These are phyloP conservation scores for Pseudomyrmex dendroicus DNA, from an alignment of 1,140 invertebrate genomes.

Conservation along the genomic window DNA sequence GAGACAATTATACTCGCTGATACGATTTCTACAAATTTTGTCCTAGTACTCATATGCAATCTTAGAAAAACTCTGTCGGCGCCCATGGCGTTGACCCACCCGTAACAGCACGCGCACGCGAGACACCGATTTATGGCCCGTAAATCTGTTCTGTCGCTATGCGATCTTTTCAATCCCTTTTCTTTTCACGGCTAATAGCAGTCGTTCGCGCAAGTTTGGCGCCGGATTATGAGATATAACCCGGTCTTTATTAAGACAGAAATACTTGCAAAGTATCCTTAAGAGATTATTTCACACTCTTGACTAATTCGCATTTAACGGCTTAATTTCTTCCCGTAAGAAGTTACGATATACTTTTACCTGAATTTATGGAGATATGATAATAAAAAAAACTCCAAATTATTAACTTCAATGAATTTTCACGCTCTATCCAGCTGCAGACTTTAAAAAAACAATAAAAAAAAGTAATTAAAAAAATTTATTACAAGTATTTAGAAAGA, in stretches of 20 bases:
- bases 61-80: slow-evolving; percentile 34
- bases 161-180: no score
- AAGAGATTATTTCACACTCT: not conserved
- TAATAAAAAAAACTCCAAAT: not conserved
- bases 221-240: no score
- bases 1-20: not conserved
- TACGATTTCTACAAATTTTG: not conserved
- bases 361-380: not conserved
- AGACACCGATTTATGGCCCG: not conserved
- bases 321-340: not conserved
- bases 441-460: not conserved
- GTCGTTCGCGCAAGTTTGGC: no score
- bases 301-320: slow-evolving; percentile 4
- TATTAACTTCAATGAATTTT: not conserved
- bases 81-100: slow-evolving; percentile 26
- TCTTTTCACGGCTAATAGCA: no score
- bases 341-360: not conserved
- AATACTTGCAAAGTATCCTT: not conserved
- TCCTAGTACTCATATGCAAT: not conserved
- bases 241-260: no score
- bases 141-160: no score
- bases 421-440: no score
- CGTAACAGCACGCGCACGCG: not conserved
- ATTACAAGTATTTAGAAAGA: not conserved
- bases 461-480: not conserved